Base-by-base conservation (phyloP, 2,797 vertebrate genomes). In the Eutrigla gurnardus region DNA sequence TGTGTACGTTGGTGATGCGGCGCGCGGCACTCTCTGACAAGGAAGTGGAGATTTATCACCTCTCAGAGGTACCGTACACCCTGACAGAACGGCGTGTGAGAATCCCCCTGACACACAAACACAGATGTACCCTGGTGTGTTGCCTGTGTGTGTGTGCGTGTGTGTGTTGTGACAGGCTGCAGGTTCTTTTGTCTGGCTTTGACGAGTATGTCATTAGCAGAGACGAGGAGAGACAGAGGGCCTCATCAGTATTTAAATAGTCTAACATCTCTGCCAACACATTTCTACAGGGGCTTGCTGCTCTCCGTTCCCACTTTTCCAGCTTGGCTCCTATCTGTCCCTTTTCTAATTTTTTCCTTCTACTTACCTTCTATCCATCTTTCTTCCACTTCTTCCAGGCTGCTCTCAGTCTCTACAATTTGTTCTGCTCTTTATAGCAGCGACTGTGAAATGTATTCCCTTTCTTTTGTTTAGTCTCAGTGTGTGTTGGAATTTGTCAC, bases 221-320 rank as follows among this genome's bases (percentile, higher is more conserved):
- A 96, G 96, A 97, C 94, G 65, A 93, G 95, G 93, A 95, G 94
- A 96, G 96, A 90, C 80, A 78, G 83, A 77, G 94, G 91, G 92
- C 94, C 95, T 95, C 95, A 96, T 97, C 96, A 96, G 95, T 96
- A 96, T 97, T 97, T 96, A 97, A 97, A 97, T 96, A 96, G 94
- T 93, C 95, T 96, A 95, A 94, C 94, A 94, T 94, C 93, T 95
- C 93, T 94, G 95, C 94, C 93, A 93, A 95, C 93, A 93, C 86
- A 86, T 58, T 89, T 93, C 91, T 91, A 89, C 66, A 58, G 61
- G 85, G 89, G 93, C 92, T 88, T 90, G 77, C 86, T 83, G 81
- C 75, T 85, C 79, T 81, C 43, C 62, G 58, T 52, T 70, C 43
- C 50, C 43, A 47, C 72, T 67, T 66, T 52, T 73, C 33, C 55